Evolutionary conservation across 2,888 invertebrate genomes (phyloP), one percentile per base, ranked within the genome.

Genomic region (Falcaria lacertinaria): DNA sequence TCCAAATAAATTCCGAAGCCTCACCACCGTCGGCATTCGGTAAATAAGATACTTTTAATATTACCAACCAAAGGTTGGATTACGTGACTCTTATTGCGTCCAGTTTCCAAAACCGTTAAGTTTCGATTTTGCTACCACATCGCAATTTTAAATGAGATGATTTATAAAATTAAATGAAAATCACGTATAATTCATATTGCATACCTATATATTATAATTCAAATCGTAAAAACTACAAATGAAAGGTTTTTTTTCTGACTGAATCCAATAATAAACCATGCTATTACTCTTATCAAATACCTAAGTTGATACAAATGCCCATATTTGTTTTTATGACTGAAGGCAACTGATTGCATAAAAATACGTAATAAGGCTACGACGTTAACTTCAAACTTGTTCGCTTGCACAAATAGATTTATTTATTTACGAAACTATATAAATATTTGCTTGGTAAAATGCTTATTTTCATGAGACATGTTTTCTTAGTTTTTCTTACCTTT

Each of bases 321-420:
- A n/a, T n/a, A n/a, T n/a, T n/a, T n/a, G n/a, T n/a, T n/a, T n/a
- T n/a, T 5, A 28, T 28, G 28, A 11, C 11, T 11, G 28, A 28
- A 11, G 11, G 28, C 11, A 28, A 28, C 11, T 3, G 28, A 28
- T 28, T 28, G 28, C 28, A 28, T 28, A 11, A 11, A 8, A 28
- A 28, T 28, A 11, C 28, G 28, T 28, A 28, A 28, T 28, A 28
- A 2, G 2, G 11, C 28, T 11, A 3, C 28, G 3, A 8, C 36
- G 46, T 34, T 52, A 56, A 55, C 47, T 46, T 44, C 36, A 44
- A 57, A 54, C 43, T 50, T 44, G 48, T 52, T 52, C 43, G 41
- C 46, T 34, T 45, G 42, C 35, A 45, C 43, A 45, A 42, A 44
- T 33, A 39, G 41, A 50, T 43, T 44, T 47, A 47, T 50, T 48